These are phyloP conservation scores for Podabrus alpinus DNA, from an alignment of 2,888 invertebrate genomes.

Conservation along the genomic window DNA sequence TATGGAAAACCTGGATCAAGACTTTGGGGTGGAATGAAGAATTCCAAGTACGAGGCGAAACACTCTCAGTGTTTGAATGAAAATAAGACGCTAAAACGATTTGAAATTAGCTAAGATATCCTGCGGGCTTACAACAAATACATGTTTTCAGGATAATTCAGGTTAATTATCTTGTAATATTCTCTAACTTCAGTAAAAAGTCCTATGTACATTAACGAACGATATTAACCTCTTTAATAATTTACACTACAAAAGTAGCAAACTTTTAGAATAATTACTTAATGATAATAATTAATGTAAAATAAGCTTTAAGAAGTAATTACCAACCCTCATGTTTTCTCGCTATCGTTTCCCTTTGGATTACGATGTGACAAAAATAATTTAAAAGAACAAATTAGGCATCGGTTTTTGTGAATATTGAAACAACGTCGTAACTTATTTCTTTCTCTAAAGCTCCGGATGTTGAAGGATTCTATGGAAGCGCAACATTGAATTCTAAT, in stretches of 20 bases:
- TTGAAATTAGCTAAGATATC: not conserved
- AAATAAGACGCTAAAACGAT: not conserved
- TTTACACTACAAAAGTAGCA: not conserved
- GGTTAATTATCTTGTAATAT: not conserved
- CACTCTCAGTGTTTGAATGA: not conserved
- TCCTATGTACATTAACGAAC: not conserved
- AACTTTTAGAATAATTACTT: not conserved
- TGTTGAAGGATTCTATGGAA: conserved; percentile 20
- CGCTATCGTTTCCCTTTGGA: not conserved
- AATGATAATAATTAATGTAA: not conserved
- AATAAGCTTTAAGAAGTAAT: not conserved
- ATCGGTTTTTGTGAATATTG: not conserved
- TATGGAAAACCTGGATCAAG: too few relatives aligned
- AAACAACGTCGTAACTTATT: conserved; percentile 5
- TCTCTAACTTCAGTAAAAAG: not conserved
- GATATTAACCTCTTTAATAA: not conserved
- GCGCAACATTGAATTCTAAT: conserved; percentile 21
- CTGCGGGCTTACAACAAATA: not conserved
- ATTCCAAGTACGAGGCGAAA: not conserved
- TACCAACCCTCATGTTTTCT: not conserved
- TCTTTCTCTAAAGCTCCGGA: conserved; percentile 13
- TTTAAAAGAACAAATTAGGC: conserved; percentile 9
- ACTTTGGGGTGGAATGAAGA: not conserved
- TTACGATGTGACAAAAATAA: conserved; percentile 16
- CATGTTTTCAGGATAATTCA: not conserved